Base-by-base conservation (phyloP, 2,888 invertebrate species). In the Amblyjoppa proteus region DNA sequence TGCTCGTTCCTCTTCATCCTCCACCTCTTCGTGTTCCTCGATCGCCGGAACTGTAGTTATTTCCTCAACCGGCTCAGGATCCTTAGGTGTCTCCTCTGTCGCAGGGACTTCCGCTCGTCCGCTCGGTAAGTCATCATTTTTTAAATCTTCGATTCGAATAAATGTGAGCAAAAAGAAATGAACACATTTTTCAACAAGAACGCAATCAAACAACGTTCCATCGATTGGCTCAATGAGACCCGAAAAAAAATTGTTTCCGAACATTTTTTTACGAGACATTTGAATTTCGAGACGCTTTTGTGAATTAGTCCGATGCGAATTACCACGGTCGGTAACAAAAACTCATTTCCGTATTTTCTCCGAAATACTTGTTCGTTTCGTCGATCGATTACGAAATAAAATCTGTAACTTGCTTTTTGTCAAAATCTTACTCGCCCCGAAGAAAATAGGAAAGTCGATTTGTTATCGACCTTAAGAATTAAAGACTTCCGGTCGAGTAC, bases 401-500 rank as follows among this genome's bases (percentile, higher is more conserved):
- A 16, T 16, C 45, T 4, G 2, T 49, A 13, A 11, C 16, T 0
- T 58, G 11, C 28, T 58, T 58, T n/a, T 28, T 7, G 28, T 56
- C 20, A 6, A 11, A 38, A 56, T 34, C 41, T 5, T 1, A 69
- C 34, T 3, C 20, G 2, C 45, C 41, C 13, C 7, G 9, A 1
- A 49, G 6, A 25, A 25, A 25, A 25, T 31, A 28, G 20, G 25
- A 49, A 49, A 28, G 25, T 49, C 11, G 13, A 20, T 51, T 51
- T 9, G 9, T 16, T 51, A n/a, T 9, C 7, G n/a, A n/a, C 9
- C 20, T 41, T 5, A 5, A 71, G 34, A 13, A 71, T 13, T 53
- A n/a, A 34, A 7, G 25, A 77, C 1, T 16, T 11, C 34, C 34
- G 34, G 28, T 51, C 7, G 1, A 34, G 51, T 89, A 93, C 92